phyloP scores from a whole-genome alignment of 1,140 invertebrate genomes.

The roundworm (Caenorhabditis elegans) region WBcel235 BX284605.5:13294001-13294500 shows the following conservation, averaged over 20 bases:
- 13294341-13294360: conserved; percentile 18
- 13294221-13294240: not conserved
- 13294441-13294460: not conserved
- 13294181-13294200: not conserved
- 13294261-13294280: not conserved
- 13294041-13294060: not conserved
- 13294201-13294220: not conserved
- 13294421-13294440: not conserved
- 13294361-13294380: not conserved
- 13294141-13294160: not conserved
- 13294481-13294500: not conserved
- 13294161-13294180: not conserved
- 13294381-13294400: conserved; percentile 18
- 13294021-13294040: not conserved
- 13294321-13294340: not conserved
- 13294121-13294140: conserved; percentile 19
- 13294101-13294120: not conserved
- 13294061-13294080: not conserved
- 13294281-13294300: not conserved
- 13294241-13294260: not conserved
- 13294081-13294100: conserved; percentile 14
- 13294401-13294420: not conserved
- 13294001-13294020: not conserved
- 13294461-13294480: conserved; percentile 9
- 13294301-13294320: not conserved